Evolutionary conservation across 2,797 vertebrate species (phyloP).

Genomic region (Diplodus sargus): DNA sequence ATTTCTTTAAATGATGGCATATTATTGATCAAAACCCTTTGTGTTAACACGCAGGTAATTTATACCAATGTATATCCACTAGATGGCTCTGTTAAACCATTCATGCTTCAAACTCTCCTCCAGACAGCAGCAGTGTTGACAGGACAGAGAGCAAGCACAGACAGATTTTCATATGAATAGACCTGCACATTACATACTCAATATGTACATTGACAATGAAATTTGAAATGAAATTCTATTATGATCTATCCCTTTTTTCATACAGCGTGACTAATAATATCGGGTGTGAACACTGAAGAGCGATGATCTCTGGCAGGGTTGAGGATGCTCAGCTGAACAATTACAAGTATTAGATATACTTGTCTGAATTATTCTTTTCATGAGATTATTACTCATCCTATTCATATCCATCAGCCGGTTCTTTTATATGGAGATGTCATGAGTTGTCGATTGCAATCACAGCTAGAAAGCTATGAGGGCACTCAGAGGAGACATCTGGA

Average conservation of each 20-base stretch:
- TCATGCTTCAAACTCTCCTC: neutral
- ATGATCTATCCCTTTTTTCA: slow-evolving; percentile 15
- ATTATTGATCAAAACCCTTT: neutral
- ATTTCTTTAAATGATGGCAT: too few species aligned
- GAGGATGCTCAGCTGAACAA: slow-evolving; percentile 39
- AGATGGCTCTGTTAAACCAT: slow-evolving; percentile 67
- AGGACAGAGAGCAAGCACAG: neutral
- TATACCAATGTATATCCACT: slow-evolving; percentile 41
- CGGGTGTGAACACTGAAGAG: slow-evolving; percentile 41
- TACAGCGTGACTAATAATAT: slow-evolving; percentile 25
- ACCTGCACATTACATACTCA: slow-evolving; percentile 33
- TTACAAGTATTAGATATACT: slow-evolving; percentile 25
- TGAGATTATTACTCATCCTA: slow-evolving; percentile 38
- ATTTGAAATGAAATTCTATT: slow-evolving; percentile 41
- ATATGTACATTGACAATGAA: slow-evolving; percentile 15
- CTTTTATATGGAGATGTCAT: slow-evolving; percentile 21
- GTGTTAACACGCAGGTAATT: neutral
- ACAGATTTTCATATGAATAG: slow-evolving; percentile 38
- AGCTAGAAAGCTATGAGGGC: slow-evolving; percentile 24
- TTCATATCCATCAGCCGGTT: neutral
- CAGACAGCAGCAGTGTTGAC: neutral
- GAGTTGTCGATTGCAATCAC: neutral
- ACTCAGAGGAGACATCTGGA: slow-evolving; percentile 27
- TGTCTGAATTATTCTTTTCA: slow-evolving; percentile 36
- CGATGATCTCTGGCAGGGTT: slow-evolving; percentile 35